These are phyloP conservation scores for Cheilosia soror DNA, from an alignment of 2,888 invertebrate species.

Conservation along the genomic window DNA sequence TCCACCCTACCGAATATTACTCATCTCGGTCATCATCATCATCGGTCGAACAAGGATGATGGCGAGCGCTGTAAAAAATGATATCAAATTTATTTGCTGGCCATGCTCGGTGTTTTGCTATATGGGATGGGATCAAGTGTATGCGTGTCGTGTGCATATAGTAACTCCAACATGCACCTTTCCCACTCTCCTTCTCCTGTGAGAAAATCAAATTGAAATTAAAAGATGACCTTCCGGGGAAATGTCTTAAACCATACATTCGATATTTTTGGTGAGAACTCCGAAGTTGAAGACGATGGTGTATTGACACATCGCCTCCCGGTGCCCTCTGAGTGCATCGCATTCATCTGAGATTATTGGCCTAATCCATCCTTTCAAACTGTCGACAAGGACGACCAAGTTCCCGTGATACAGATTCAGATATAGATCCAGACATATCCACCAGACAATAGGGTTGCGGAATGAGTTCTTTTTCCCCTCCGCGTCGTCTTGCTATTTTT, in stretches of 20 bases:
- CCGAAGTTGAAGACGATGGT: constrained; percentile 56
- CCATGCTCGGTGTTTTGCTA: constrained; percentile 47
- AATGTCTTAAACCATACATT: constrained; percentile 31
- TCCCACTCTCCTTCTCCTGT: constrained; percentile 5
- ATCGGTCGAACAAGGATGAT: constrained; percentile 43
- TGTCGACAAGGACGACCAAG: constrained; percentile 57
- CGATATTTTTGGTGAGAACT: constrained; percentile 54
- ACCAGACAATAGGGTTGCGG: constrained; percentile 63
- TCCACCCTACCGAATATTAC: constrained; percentile 75
- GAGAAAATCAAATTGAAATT: constrained; percentile 65
- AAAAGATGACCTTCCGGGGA: constrained; percentile 61
- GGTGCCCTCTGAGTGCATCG: constrained; percentile 63
- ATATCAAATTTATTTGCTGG: constrained; percentile 72
- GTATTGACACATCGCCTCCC: constrained; percentile 71
- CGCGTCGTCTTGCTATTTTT: constrained; percentile 19
- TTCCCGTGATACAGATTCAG: constrained; percentile 28
- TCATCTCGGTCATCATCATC: constrained; percentile 72
- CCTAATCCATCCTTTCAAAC: constrained; percentile 73
- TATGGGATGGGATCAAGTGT: constrained; percentile 2
- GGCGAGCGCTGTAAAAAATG: constrained; percentile 58
- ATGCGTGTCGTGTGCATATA: background rate
- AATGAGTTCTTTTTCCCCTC: constrained; percentile 33
- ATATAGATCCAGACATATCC: constrained; percentile 56
- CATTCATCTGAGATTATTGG: constrained; percentile 73
- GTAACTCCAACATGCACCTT: background rate